A percentile compares a stretch with the other conserved stretches of the same genome.
Conservation (phyloP, 1,140 invertebrate species). For the Drosophila rhopaloa region DNA sequence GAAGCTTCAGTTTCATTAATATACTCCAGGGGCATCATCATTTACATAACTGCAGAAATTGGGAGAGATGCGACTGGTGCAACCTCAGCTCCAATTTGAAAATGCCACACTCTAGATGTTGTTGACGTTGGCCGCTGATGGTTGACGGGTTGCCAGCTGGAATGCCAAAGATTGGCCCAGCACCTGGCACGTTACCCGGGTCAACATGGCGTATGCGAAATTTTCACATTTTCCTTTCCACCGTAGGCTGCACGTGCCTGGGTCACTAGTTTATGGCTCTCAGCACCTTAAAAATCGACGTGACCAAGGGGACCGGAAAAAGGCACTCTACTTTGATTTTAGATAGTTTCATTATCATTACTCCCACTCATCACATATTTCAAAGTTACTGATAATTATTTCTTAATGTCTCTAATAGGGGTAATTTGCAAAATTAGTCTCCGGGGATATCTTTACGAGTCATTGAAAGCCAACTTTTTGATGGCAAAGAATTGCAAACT, state of each 20-base stretch:
- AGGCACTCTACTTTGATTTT: background rate
- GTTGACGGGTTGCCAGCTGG: constrained; percentile 16
- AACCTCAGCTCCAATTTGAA: constrained; percentile 2
- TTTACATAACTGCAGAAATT: constrained; percentile 37
- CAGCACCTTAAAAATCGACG: background rate
- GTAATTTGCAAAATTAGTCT: background rate
- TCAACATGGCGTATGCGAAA: constrained; percentile 51
- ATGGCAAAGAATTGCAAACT: constrained; percentile 13
- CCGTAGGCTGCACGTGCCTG: constrained; percentile 32
- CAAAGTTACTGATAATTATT: constrained; percentile 11
- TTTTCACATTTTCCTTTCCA: constrained; percentile 20
- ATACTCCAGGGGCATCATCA: background rate
- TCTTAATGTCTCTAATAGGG: constrained; percentile 3
- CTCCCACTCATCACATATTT: constrained; percentile 1
- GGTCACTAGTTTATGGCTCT: constrained; percentile 17
- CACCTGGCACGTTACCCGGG: constrained; percentile 52
- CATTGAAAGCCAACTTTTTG: constrained; percentile 5
- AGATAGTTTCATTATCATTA: background rate
- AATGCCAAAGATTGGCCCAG: constrained; percentile 56
- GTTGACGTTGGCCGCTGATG: constrained; percentile 52
- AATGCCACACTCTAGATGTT: constrained; percentile 33
- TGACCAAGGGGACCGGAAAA: background rate
- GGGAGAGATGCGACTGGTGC: background rate
- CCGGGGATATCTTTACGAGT: background rate
- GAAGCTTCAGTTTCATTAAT: background rate